phyloP scores from a whole-genome alignment of 2,888 invertebrate genomes.

The Tinea semifulvella region DNA sequence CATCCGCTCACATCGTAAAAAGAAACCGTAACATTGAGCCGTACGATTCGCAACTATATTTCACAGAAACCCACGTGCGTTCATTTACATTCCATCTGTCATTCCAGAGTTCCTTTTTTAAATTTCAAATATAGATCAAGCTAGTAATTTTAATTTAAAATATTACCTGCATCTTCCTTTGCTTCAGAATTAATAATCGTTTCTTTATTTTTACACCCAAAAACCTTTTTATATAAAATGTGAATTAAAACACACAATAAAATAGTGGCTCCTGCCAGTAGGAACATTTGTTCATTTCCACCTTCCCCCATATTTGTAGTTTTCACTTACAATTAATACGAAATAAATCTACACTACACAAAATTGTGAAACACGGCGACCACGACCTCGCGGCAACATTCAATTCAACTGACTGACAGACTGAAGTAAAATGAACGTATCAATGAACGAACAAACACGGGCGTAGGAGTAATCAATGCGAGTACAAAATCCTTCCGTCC shows the following conservation, averaged over 20 bases:
- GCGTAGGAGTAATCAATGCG: too few relatives aligned
- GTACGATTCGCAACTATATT: background rate
- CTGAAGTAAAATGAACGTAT: slow-evolving; percentile 16
- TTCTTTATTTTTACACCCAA: slow-evolving; percentile 45
- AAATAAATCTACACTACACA: slow-evolving; percentile 23
- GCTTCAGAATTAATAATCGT: slow-evolving; percentile 24
- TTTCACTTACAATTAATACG: slow-evolving; percentile 44
- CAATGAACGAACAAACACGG: too few relatives aligned
- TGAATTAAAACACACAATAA: slow-evolving; percentile 44
- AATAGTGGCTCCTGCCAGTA: slow-evolving; percentile 37
- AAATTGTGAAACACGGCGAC: slow-evolving; percentile 28
- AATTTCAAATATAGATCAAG: background rate
- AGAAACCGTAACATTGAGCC: background rate
- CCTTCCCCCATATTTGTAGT: slow-evolving; percentile 51
- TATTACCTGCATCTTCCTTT: slow-evolving; percentile 47
- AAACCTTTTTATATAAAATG: slow-evolving; percentile 44
- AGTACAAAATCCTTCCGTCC: too few relatives aligned
- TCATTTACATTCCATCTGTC: background rate
- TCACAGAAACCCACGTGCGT: background rate
- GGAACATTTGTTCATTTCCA: slow-evolving; percentile 35
- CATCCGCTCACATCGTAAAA: slow-evolving; percentile 6
- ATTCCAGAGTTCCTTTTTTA: background rate
- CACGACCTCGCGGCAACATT: slow-evolving; percentile 46
- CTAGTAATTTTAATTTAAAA: background rate
- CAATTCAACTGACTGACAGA: slow-evolving; percentile 24